Conservation (phyloP, 2,888 invertebrate species). For the Parascotia fuliginaria region DNA sequence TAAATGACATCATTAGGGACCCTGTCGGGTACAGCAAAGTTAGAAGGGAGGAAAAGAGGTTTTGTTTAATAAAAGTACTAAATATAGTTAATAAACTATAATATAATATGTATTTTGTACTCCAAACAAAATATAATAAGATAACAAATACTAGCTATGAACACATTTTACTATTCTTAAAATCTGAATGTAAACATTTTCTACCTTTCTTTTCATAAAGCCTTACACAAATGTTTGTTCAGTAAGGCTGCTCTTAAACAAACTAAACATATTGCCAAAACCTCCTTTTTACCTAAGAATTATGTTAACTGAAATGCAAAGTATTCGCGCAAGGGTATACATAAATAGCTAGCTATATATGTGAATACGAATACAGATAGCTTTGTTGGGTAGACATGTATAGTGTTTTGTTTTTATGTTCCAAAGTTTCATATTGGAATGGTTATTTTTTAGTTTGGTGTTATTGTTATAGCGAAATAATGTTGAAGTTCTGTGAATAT, state of each 20-base stretch:
- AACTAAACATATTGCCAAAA: not conserved
- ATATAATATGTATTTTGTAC: too few species aligned
- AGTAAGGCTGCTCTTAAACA: not conserved
- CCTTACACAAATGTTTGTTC: slow-evolving; percentile 14
- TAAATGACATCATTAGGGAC: too few species aligned
- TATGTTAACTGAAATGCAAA: slow-evolving; percentile 4
- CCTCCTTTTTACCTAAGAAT: not conserved
- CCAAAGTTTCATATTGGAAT: not conserved
- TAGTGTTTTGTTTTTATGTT: slow-evolving; percentile 9
- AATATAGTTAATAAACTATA: too few species aligned
- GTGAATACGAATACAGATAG: slow-evolving; percentile 4
- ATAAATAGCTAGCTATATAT: slow-evolving; percentile 5
- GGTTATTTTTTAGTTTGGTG: not conserved
- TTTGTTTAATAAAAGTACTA: too few species aligned
- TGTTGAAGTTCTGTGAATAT: too few species aligned
- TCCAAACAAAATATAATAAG: not conserved
- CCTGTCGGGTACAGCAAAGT: too few species aligned
- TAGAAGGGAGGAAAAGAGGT: too few species aligned
- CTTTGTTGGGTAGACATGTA: slow-evolving; percentile 10
- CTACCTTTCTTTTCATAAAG: slow-evolving; percentile 13
- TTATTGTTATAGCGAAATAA: too few species aligned
- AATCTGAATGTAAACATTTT: not conserved
- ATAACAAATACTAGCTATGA: not conserved
- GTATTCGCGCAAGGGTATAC: slow-evolving; percentile 5
- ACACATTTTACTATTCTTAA: not conserved